These are phyloP conservation scores for Alligator mississippiensis DNA, from an alignment of 2,113 vertebrate species.

Conservation along the genomic window DNA sequence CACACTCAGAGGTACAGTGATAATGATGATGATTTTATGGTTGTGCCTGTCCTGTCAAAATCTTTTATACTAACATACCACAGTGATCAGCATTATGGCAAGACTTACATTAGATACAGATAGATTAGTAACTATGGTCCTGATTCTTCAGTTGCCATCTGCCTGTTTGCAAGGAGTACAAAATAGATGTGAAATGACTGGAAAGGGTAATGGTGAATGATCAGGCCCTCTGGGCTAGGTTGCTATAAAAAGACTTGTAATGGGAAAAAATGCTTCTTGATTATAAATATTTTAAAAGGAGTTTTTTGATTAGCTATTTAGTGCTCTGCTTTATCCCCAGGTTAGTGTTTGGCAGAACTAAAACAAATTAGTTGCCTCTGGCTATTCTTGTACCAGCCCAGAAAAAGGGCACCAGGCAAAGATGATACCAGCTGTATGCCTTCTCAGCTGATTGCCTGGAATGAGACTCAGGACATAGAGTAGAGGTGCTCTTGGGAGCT, in stretches of 20 bases:
- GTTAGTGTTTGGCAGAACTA: neutral
- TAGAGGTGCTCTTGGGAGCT: neutral
- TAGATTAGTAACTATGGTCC: neutral
- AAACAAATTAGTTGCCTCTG: neutral
- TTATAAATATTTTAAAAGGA: neutral
- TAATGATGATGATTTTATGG: constrained; percentile 21
- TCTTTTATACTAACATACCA: neutral
- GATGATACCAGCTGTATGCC: neutral
- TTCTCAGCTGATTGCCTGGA: neutral
- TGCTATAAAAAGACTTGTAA: neutral
- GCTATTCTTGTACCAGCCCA: neutral
- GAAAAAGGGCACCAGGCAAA: neutral
- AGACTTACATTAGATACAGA: neutral
- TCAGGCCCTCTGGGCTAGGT: neutral
- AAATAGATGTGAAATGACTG: neutral
- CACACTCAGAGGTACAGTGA: constrained; percentile 36
- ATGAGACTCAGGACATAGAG: neutral
- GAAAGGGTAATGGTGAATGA: neutral
- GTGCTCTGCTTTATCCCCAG: neutral
- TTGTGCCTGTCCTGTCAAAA: constrained; percentile 53
- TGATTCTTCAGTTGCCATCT: neutral
- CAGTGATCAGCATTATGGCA: neutral
- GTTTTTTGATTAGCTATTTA: neutral
- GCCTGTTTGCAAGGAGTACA: neutral
- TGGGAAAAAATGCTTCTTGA: neutral